Conservation (phyloP, 2,113 vertebrate genomes). For the Myotis brandtii region DNA sequence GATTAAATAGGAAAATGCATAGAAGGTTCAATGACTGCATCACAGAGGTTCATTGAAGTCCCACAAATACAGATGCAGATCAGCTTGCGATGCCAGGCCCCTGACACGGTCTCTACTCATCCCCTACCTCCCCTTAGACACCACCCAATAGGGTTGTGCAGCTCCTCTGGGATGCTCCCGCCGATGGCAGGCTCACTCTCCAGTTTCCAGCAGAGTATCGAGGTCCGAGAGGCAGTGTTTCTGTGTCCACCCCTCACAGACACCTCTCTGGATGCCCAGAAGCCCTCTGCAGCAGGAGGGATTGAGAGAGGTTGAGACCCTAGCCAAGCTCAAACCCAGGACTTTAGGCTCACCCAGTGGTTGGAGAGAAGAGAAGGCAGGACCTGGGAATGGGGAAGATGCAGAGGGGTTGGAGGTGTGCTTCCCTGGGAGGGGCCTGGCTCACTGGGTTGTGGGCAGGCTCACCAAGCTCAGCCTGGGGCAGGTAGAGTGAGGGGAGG, state of each 20-base stretch:
- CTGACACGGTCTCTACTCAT: not conserved
- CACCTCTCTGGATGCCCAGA: not conserved
- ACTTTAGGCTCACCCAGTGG: not conserved
- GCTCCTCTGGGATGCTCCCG: not conserved
- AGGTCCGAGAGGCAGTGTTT: not conserved
- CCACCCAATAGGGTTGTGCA: not conserved
- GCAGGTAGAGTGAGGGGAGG: not conserved
- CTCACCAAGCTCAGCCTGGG: not conserved
- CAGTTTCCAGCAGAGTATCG: not conserved
- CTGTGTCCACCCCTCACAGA: not conserved
- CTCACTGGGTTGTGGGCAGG: too few species aligned
- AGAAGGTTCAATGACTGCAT: not conserved
- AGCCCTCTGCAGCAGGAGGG: not conserved
- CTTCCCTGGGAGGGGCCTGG: not conserved
- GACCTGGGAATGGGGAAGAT: not conserved
- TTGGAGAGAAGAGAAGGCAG: not conserved
- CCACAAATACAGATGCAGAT: not conserved
- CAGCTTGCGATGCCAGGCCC: not conserved
- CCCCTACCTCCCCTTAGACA: not conserved
- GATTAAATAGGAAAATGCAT: not conserved
- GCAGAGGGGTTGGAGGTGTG: rapidly evolving
- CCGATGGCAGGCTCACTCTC: not conserved
- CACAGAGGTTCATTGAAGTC: not conserved
- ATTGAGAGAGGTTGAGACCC: not conserved
- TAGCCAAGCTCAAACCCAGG: not conserved